Base-by-base conservation (phyloP, 2,797 vertebrate species). In the Sebastes iracundus region DNA sequence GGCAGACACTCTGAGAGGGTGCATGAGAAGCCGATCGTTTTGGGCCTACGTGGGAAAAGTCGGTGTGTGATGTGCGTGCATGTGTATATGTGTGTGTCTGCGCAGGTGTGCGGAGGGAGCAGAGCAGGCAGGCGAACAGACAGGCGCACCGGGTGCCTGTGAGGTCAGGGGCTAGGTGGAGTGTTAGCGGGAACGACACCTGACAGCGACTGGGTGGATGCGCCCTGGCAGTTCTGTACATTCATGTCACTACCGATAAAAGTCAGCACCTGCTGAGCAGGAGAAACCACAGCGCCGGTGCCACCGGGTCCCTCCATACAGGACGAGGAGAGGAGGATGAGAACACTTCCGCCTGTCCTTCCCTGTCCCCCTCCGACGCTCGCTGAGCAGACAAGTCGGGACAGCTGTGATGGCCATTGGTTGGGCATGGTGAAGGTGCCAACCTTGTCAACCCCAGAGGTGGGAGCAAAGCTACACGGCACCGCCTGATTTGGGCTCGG, bases 151-250 rank as follows among this genome's bases (percentile, higher is more conserved):
- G 87, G 90, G 92, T 90, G 82, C 91, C 92, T 92, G 90, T 91
- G 92, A 93, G 92, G 92, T 94, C 90, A 94, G 88, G 90, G 91
- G 87, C 90, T 90, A 90, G 90, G 87, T 94, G 88, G 94, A 95
- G 94, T 90, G 92, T 95, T 93, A 94, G 91, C 92, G 5, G 90
- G 93, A 91, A 91, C 79, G 93, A 94, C 94, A 95, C 93, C 93
- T 95, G 94, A 94, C 90, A 93, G 91, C 91, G 63, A 84, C 87
- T 79, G 69, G 84, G 87, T 49, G 92, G 91, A 95, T 95, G 91
- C 42, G 85, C 81, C 90, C 89, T 94, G 94, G 94, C 94, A 95
- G 90, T 94, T 94, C 93, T 94, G 93, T 95, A 94, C 90, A 91
- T 93, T 87, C 84, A 78, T 81, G 94, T 95, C 94, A 95, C 83